Conservation (phyloP, 1,140 invertebrate species). For the Homarus americanus region DNA sequence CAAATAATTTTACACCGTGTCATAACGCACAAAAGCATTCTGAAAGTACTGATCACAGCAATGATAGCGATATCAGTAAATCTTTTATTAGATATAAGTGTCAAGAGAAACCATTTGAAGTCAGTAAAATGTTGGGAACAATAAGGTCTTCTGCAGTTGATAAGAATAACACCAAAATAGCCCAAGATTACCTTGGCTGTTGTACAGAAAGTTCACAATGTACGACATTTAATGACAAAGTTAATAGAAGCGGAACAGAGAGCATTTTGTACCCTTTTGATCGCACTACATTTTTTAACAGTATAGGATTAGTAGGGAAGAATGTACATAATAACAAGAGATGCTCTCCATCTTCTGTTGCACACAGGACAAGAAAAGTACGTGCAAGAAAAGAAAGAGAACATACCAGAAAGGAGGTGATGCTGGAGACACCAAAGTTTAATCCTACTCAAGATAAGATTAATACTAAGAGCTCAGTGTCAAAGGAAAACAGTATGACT, state of each 20-base stretch:
- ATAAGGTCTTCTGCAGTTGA: background rate
- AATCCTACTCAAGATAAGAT: background rate
- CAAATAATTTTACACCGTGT: background rate
- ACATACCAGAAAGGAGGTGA: background rate
- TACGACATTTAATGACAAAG: background rate
- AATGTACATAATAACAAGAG: background rate
- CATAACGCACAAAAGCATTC: background rate
- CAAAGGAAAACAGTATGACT: background rate
- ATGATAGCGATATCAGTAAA: background rate
- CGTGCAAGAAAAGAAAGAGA: slow-evolving; percentile 5
- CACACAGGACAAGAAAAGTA: slow-evolving; percentile 11
- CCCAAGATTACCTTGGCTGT: no score
- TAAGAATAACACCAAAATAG: background rate
- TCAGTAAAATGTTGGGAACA: background rate
- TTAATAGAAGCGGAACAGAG: background rate
- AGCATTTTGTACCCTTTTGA: background rate
- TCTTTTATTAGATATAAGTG: background rate
- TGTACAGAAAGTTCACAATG: background rate
- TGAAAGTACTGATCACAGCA: background rate
- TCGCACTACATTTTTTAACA: background rate
- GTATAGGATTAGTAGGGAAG: slow-evolving; percentile 5
- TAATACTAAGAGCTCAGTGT: background rate
- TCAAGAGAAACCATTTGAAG: background rate
- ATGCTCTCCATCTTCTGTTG: background rate
- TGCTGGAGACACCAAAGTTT: background rate